Conservation (phyloP, 1,140 invertebrate species). For the Philopotamus ludificatus region DNA sequence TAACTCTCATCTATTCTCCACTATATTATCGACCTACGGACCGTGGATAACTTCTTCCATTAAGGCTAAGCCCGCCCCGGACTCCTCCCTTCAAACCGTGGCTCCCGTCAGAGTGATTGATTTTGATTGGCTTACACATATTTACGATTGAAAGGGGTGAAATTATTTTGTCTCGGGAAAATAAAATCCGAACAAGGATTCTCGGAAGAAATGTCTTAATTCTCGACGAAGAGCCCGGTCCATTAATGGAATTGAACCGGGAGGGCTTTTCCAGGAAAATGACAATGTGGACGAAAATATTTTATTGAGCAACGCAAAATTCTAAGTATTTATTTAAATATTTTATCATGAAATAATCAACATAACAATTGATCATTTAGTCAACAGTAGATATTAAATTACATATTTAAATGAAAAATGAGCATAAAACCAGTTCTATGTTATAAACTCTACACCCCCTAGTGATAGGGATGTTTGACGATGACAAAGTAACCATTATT, state of each 20-base stretch:
- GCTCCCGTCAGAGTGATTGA: constrained; percentile 26
- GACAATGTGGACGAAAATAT: too few relatives aligned
- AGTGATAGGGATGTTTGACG: too few relatives aligned
- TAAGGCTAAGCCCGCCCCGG: constrained; percentile 13
- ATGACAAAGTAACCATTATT: neutral
- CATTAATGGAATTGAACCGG: constrained; percentile 20
- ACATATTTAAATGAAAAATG: neutral
- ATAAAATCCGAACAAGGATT: constrained; percentile 2
- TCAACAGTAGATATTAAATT: neutral
- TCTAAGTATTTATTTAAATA: too few relatives aligned
- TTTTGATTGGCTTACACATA: constrained; percentile 28
- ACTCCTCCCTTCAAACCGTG: neutral
- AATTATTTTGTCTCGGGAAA: constrained; percentile 26
- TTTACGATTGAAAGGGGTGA: constrained; percentile 26
- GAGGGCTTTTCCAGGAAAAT: neutral
- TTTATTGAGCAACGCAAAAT: too few relatives aligned
- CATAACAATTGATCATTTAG: too few relatives aligned
- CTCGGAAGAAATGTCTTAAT: constrained; percentile 16
- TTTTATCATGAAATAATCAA: too few relatives aligned
- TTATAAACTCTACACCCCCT: too few relatives aligned
- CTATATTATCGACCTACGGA: constrained; percentile 20
- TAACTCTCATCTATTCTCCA: constrained; percentile 27
- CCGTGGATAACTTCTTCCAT: constrained; percentile 24
- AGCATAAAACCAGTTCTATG: neutral
- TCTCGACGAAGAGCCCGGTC: constrained; percentile 5